A percentile compares a stretch with the other conserved stretches of the same genome.
phyloP scores from a whole-genome alignment of 2,113 vertebrate species.

The Mola mola region DNA sequence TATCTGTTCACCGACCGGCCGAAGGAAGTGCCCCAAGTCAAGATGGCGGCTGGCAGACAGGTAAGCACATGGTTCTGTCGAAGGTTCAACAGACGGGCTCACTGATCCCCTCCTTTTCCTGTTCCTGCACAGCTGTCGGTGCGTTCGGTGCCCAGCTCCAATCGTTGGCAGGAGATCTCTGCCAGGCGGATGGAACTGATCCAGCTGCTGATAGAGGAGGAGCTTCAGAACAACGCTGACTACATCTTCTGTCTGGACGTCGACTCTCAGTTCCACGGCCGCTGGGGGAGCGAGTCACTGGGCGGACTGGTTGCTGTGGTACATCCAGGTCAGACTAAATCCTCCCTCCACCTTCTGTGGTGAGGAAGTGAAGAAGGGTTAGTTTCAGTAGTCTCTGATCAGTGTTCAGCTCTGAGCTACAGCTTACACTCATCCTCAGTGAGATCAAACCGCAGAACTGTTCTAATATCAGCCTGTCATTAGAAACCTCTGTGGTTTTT shows the following conservation, averaged over 20 bases:
- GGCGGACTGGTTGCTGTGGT: conserved; percentile 75
- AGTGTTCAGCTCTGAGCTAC: too few relatives aligned
- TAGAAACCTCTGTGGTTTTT: too few relatives aligned
- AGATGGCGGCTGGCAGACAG: conserved; percentile 40
- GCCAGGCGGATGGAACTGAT: conserved; percentile 79
- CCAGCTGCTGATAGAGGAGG: conserved; percentile 61
- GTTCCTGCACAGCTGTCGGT: conserved; percentile 24
- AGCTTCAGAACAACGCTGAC: conserved; percentile 16
- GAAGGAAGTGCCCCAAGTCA: conserved; percentile 14
- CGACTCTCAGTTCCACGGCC: conserved; percentile 73
- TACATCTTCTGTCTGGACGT: conserved; percentile 84
- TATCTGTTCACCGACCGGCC: conserved; percentile 83
- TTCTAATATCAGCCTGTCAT: not conserved
- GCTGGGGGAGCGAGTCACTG: conserved; percentile 80
- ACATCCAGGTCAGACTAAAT: conserved; percentile 74
- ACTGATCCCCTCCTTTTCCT: not conserved
- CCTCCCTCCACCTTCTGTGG: too few relatives aligned
- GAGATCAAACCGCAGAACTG: too few relatives aligned
- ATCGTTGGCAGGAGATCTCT: conserved; percentile 82
- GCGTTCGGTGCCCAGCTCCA: not conserved
- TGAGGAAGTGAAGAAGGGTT: too few relatives aligned
- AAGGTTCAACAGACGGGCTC: not conserved
- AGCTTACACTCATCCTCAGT: too few relatives aligned
- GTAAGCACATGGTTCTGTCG: conserved; percentile 1
- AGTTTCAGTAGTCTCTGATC: too few relatives aligned